Evolutionary conservation across 2,888 invertebrate species (phyloP).

Genomic region (Ceraclea dissimilis): DNA sequence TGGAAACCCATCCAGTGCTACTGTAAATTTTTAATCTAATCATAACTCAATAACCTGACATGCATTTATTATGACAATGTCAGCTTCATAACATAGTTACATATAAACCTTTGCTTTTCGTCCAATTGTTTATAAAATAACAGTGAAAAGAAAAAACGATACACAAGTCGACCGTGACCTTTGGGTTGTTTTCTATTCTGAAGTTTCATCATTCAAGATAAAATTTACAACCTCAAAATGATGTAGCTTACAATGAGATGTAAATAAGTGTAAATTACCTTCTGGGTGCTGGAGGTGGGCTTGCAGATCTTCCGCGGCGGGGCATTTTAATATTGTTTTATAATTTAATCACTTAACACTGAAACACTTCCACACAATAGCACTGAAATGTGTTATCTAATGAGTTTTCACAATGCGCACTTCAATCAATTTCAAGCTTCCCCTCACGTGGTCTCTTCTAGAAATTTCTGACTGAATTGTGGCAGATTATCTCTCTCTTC

Average conservation of each 20-base stretch:
- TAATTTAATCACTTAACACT: neutral
- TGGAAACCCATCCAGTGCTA: neutral
- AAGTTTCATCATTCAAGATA: no score
- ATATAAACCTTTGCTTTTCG: no score
- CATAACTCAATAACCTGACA: neutral
- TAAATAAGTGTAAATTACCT: conserved; percentile 44
- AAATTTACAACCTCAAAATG: neutral
- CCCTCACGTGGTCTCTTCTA: conserved; percentile 17
- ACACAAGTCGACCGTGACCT: no score
- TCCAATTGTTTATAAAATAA: no score
- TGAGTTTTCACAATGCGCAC: conserved; percentile 9
- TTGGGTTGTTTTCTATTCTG: no score
- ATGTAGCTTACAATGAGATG: no score
- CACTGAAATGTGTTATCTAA: conserved; percentile 22
- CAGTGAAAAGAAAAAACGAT: no score
- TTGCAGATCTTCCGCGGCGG: conserved; percentile 66
- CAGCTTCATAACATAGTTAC: no score
- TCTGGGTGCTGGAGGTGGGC: conserved; percentile 58
- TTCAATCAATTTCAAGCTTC: conserved; percentile 1
- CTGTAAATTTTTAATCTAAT: neutral
- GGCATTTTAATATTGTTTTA: conserved; percentile 49
- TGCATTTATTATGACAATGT: no score
- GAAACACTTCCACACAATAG: neutral
- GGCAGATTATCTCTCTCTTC: neutral
- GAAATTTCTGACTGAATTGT: conserved; percentile 10